Percentiles rank a stretch among this genome's conserved stretches.
phyloP scores from a whole-genome alignment of 1,140 invertebrate genomes.

The Stenopsyche tienmushanensis region DNA sequence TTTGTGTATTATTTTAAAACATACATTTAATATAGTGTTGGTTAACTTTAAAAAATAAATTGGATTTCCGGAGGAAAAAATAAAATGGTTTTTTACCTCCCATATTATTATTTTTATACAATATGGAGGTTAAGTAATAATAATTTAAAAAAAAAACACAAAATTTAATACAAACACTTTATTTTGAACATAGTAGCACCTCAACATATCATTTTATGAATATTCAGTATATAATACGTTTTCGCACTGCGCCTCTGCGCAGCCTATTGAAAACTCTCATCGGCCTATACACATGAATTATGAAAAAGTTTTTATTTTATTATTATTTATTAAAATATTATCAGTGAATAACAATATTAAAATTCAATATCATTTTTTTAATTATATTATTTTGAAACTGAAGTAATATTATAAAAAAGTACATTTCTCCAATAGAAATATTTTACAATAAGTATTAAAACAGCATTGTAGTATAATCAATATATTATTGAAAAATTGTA shows the following conservation, averaged over 20 bases:
- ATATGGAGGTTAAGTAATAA: no score
- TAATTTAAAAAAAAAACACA: not conserved
- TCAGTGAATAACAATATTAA: conserved; percentile 37
- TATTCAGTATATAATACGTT: conserved; percentile 24
- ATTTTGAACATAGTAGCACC: conserved; percentile 42
- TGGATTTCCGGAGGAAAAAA: no score
- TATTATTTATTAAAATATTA: conserved; percentile 26
- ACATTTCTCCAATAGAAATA: conserved; percentile 18
- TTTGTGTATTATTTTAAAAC: no score
- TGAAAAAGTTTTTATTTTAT: conserved; percentile 24
- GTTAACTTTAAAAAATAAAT: no score
- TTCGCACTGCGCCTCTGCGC: conserved; percentile 9
- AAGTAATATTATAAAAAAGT: conserved; percentile 28
- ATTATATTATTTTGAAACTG: conserved; percentile 24
- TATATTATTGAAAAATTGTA: conserved; percentile 6
- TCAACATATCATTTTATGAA: conserved; percentile 41
- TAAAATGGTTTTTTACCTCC: no score
- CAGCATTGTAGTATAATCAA: conserved; percentile 7
- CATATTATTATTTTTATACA: no score
- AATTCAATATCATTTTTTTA: conserved; percentile 23
- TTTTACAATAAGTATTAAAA: conserved; percentile 25
- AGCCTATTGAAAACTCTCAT: conserved; percentile 15
- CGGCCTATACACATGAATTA: conserved; percentile 25
- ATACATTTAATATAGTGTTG: no score
- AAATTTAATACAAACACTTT: conserved; percentile 39